A percentile compares a stretch with the other conserved stretches of the same genome.
Conservation (phyloP, 2,113 vertebrate genomes). For the Piprites chloris region DNA sequence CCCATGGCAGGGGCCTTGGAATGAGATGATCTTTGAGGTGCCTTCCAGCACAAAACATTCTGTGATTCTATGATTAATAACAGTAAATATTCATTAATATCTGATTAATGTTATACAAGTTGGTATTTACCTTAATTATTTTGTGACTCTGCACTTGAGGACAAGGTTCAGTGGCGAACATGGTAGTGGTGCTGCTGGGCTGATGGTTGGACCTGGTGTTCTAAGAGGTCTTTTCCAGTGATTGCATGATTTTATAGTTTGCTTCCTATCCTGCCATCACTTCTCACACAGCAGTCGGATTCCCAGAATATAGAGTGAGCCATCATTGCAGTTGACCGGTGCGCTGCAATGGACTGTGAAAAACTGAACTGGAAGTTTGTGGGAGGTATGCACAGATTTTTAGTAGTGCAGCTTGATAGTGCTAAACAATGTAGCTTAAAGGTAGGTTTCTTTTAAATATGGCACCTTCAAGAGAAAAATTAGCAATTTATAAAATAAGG, state of each 20-base stretch:
- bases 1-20: not conserved
- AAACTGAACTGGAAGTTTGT: not conserved
- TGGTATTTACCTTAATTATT: not conserved
- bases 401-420: not conserved
- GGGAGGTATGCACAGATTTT: not conserved
- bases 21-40: not conserved
- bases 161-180: no score
- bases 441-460: not conserved
- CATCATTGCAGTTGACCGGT: not conserved
- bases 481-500: not conserved
- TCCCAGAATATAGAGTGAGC: not conserved
- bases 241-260: not conserved
- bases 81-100: not conserved
- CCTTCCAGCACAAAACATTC: not conserved
- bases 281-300: not conserved
- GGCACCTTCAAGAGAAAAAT: not conserved
- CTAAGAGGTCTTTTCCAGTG: rapidly evolving
- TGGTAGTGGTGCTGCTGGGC: rapidly evolving
- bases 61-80: not conserved
- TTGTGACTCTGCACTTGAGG: not conserved
- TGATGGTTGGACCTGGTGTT: not conserved
- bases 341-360: not conserved
- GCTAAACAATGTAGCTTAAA: not conserved
- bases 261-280: not conserved
- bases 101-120: not conserved